Evolutionary conservation across 2,888 invertebrate genomes (phyloP), one percentile per base, ranked within the genome.

Genomic region (Trilocha varians): DNA sequence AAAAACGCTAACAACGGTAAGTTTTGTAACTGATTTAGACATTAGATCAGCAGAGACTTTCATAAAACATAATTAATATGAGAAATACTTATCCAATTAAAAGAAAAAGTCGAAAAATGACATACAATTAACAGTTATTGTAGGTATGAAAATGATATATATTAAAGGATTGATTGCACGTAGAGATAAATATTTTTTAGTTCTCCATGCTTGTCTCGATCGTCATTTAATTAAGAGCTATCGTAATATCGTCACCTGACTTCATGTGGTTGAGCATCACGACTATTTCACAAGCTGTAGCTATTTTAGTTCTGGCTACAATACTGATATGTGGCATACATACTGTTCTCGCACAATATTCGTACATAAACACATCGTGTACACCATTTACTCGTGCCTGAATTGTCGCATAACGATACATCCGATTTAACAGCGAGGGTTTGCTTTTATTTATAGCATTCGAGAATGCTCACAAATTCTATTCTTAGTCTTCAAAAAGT

Each of bases 271-370:
- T 46, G 58, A 55, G 52, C 55, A 41, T 50, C 52, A 55, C 55
- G 57, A 53, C 48, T 49, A 47, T 70, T 67, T 66, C 68, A 60
- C 70, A 68, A 68, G 77, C 73, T 68, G 67, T 49, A 49, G 69
- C 79, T 82, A 82, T 82, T 82, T 82, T 62, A 52, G 76, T 71
- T 60, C 77, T 80, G 78, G 80, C 77, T 63, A 56, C 52, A 57
- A 62, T 57, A 58, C 60, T 60, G 55, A 58, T 62, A 45, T 43
- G 34, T 16, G 34, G 37, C n/a, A 32, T 36, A 54, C 49, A 37
- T 32, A 38, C 34, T 43, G 49, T 38, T 34, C 42, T 34, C n/a
- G 25, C 38, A 42, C 38, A 42, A 38, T 42, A 42, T 32, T 35
- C 34, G 3, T 25, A 33, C 35, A 42, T 42, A 37, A 37, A 37